Evolutionary conservation across 64 coral and sea anemone genomes (phyloP).

Genomic region (Pachyseris speciosa): DNA sequence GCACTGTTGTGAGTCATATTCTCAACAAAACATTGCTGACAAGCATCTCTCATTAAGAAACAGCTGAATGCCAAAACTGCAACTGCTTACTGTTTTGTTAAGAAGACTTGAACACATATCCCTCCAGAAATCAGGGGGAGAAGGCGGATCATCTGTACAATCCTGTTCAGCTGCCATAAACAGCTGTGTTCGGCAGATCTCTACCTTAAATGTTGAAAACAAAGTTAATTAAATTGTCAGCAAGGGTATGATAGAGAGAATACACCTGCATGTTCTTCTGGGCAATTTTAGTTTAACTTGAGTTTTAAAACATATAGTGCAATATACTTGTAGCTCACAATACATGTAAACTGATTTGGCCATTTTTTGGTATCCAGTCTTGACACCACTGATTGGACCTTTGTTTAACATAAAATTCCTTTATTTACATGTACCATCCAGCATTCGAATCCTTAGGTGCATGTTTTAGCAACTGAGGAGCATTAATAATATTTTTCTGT

Average conservation of each 20-base stretch:
- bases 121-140: background rate
- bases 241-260: too few species aligned
- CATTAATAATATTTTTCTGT: too few species aligned
- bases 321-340: background rate
- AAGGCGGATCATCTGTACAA: background rate
- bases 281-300: background rate
- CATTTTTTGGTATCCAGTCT: background rate
- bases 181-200: slow-evolving; percentile 7
- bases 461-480: background rate
- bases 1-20: too few species aligned
- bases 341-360: background rate
- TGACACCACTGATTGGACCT: background rate
- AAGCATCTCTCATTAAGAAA: too few species aligned
- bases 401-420: background rate
- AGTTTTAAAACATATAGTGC: too few species aligned
- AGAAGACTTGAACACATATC: slow-evolving; percentile 25
- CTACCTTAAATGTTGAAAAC: background rate
- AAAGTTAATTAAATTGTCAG: too few species aligned
- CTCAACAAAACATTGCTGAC: background rate
- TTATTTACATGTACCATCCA: background rate
- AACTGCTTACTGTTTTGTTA: slow-evolving; percentile 18
- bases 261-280: background rate
- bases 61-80: background rate
- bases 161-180: background rate
- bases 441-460: background rate